phyloP scores from a whole-genome alignment of 2,797 vertebrate species.

The Ctenochaetus hawaiiensis region DNA sequence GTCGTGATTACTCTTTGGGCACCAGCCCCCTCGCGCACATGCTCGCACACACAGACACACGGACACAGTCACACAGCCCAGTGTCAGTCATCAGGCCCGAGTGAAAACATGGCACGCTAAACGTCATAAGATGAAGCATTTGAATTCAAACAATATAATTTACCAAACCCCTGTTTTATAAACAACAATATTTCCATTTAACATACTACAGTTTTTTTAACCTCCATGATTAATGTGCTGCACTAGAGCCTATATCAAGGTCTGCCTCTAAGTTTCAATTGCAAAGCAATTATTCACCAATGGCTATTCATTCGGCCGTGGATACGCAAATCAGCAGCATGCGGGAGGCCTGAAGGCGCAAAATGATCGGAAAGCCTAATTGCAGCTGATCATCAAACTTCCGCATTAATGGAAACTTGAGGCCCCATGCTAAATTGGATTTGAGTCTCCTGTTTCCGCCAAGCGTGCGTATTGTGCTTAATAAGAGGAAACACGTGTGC shows the following conservation, averaged over 20 bases:
- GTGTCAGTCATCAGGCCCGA: slow-evolving; percentile 32
- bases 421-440: slow-evolving; percentile 75
- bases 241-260: too few relatives aligned
- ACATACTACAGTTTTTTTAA: background rate
- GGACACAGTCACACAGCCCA: slow-evolving; percentile 22
- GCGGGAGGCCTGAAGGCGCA: slow-evolving; percentile 68
- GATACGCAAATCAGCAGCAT: slow-evolving; percentile 54
- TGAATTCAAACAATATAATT: slow-evolving; percentile 1
- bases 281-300: slow-evolving; percentile 46
- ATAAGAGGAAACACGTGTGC: slow-evolving; percentile 85
- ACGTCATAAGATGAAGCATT: slow-evolving; percentile 24
- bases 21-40: slow-evolving; percentile 40
- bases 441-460: slow-evolving; percentile 77
- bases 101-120: slow-evolving; percentile 26
- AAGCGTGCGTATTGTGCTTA: slow-evolving; percentile 67
- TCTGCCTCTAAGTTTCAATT: slow-evolving; percentile 10
- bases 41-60: slow-evolving; percentile 47
- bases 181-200: background rate
- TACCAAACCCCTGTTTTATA: background rate
- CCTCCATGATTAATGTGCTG: background rate
- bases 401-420: slow-evolving; percentile 83
- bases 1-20: slow-evolving; percentile 69
- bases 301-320: slow-evolving; percentile 51
- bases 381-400: slow-evolving; percentile 83
- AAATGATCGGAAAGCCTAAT: slow-evolving; percentile 79